Evolutionary conservation across 2,888 invertebrate species (phyloP).

Genomic region (Drosophila formosana): DNA sequence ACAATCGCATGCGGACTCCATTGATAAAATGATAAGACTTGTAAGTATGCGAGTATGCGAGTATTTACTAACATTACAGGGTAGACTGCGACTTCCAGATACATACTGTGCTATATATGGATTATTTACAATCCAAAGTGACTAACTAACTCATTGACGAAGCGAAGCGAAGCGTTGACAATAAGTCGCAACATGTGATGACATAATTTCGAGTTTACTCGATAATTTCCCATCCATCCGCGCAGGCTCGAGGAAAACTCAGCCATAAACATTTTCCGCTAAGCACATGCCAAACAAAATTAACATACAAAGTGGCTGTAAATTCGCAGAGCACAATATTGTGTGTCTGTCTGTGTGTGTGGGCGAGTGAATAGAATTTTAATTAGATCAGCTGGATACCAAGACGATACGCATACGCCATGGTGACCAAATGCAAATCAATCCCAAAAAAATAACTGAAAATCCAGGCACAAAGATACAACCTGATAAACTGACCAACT

Average conservation of each 20-base stretch:
- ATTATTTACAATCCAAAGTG: neutral
- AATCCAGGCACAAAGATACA: conserved; percentile 8
- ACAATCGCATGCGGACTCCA: conserved; percentile 19
- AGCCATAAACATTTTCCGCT: conserved; percentile 34
- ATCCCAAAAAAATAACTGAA: neutral
- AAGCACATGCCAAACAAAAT: conserved; percentile 54
- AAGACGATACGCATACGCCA: neutral
- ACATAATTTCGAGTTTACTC: conserved; percentile 58
- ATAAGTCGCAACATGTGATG: conserved; percentile 52
- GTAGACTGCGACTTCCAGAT: neutral
- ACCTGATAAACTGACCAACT: conserved; percentile 12
- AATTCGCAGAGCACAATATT: conserved; percentile 14
- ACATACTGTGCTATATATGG: neutral
- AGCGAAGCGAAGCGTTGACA: conserved; percentile 20
- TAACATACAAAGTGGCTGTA: conserved; percentile 57
- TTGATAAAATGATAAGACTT: conserved; percentile 55
- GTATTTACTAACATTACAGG: conserved; percentile 1
- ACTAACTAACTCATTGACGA: conserved; percentile 48
- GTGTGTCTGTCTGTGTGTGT: neutral
- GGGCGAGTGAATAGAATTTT: conserved; percentile 37
- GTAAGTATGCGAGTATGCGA: neutral
- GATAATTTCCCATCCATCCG: conserved; percentile 21
- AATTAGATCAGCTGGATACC: conserved; percentile 37
- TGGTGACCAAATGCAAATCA: neutral
- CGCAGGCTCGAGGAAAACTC: conserved; percentile 20